phyloP scores from a whole-genome alignment of 2,113 vertebrate species.

The Perca fluviatilis region DNA sequence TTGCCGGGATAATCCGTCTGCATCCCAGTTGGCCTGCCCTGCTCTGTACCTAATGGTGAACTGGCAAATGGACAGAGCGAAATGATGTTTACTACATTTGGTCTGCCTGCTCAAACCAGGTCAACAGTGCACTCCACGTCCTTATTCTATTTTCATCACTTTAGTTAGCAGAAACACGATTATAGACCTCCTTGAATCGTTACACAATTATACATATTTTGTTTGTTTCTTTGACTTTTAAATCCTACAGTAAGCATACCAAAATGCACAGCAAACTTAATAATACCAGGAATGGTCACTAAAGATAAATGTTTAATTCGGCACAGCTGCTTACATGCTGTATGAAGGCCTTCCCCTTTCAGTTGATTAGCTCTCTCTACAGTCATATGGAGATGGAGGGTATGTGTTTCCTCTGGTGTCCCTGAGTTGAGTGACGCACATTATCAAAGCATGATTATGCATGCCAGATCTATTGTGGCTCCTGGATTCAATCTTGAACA shows the following conservation, averaged over 20 bases:
- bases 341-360: not conserved
- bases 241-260: not conserved
- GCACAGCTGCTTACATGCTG: not conserved
- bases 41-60: too few species aligned
- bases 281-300: not conserved
- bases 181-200: not conserved
- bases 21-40: too few species aligned
- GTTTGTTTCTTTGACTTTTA: not conserved
- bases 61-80: too few species aligned
- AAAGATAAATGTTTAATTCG: not conserved
- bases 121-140: not conserved
- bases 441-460: conserved; percentile 44
- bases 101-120: not conserved
- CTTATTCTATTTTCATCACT: not conserved
- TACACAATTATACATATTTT: not conserved
- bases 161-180: too few species aligned
- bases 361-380: not conserved
- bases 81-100: not conserved
- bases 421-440: conserved; percentile 6
- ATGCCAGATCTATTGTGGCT: conserved; percentile 5
- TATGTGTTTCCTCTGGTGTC: not conserved
- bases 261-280: not conserved
- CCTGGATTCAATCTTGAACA: conserved; percentile 26
- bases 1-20: too few species aligned
- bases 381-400: not conserved